Conservation (phyloP, 2,797 vertebrate species). For the Hybognathus amarus region DNA sequence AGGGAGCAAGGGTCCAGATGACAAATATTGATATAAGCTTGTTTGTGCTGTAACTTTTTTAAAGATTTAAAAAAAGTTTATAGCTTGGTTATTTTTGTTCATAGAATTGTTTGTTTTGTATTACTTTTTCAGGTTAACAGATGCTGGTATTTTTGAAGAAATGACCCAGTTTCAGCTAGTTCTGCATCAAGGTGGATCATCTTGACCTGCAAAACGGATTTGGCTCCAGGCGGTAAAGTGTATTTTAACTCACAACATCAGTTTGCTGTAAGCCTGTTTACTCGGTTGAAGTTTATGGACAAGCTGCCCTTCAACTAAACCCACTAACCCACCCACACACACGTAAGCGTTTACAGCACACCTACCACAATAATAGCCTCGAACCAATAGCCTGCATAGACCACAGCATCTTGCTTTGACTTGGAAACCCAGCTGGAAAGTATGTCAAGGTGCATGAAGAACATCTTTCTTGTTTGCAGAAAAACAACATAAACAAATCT, state of each 20-base stretch:
- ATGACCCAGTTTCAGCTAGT: not conserved
- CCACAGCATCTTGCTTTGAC: not conserved
- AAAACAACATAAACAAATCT: not conserved
- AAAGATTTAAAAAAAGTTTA: not conserved
- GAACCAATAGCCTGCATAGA: not conserved
- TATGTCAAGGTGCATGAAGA: not conserved
- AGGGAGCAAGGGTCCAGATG: not conserved
- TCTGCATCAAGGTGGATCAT: not conserved
- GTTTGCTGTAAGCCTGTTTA: not conserved
- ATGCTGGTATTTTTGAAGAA: not conserved
- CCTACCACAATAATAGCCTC: not conserved
- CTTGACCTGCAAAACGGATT: not conserved
- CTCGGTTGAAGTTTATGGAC: not conserved
- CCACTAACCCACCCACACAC: not conserved
- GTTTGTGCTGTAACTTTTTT: not conserved
- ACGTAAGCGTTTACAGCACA: not conserved
- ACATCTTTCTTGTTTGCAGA: constrained; percentile 4
- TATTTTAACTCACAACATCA: not conserved
- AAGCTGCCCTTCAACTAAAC: not conserved
- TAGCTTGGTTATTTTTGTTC: not conserved
- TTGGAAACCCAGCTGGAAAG: not conserved
- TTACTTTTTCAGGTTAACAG: not conserved
- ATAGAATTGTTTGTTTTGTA: not conserved
- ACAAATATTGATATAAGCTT: not conserved
- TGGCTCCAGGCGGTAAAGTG: not conserved